These are phyloP conservation scores for Geotrupes spiniger DNA, from an alignment of 2,888 invertebrate genomes.

Conservation along the genomic window DNA sequence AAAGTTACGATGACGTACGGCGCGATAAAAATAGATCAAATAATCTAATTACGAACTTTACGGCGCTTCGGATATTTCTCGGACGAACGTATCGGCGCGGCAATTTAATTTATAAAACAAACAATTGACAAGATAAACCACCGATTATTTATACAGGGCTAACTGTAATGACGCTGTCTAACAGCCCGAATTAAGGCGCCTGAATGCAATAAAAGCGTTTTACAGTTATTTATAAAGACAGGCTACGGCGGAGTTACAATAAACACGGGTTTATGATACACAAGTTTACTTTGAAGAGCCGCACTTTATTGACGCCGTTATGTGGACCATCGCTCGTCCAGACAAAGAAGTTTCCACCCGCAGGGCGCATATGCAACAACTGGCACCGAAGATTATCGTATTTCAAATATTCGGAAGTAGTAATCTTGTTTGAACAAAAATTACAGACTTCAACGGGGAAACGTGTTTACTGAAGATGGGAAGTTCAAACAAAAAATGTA, in stretches of 20 bases:
- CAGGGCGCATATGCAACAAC: conserved; percentile 21
- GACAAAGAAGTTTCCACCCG: conserved; percentile 28
- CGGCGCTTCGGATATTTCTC: conserved; percentile 13
- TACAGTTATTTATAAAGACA: conserved; percentile 47
- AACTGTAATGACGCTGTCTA: conserved; percentile 28
- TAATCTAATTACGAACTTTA: conserved; percentile 18
- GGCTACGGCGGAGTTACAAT: conserved; percentile 46
- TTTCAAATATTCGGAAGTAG: conserved; percentile 5
- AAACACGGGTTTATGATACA: conserved; percentile 47
- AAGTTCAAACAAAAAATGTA: too few relatives aligned
- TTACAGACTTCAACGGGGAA: too few relatives aligned
- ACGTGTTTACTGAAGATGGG: too few relatives aligned
- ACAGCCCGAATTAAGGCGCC: conserved; percentile 40
- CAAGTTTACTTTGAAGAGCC: conserved; percentile 44
- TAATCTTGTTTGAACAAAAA: too few relatives aligned
- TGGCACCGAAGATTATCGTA: conserved; percentile 7
- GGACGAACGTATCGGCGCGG: conserved; percentile 14
- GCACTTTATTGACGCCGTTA: conserved; percentile 35
- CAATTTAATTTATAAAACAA: conserved; percentile 27
- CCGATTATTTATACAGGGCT: conserved; percentile 34
- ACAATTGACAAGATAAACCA: conserved; percentile 34
- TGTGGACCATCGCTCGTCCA: conserved; percentile 27
- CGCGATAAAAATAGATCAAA: conserved; percentile 17
- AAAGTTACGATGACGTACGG: conserved; percentile 9
- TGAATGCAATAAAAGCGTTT: conserved; percentile 44